Evolutionary conservation across 2,113 vertebrate genomes (phyloP), one percentile per base, ranked within the genome.

Genomic region (Lophotis ruficrista): DNA sequence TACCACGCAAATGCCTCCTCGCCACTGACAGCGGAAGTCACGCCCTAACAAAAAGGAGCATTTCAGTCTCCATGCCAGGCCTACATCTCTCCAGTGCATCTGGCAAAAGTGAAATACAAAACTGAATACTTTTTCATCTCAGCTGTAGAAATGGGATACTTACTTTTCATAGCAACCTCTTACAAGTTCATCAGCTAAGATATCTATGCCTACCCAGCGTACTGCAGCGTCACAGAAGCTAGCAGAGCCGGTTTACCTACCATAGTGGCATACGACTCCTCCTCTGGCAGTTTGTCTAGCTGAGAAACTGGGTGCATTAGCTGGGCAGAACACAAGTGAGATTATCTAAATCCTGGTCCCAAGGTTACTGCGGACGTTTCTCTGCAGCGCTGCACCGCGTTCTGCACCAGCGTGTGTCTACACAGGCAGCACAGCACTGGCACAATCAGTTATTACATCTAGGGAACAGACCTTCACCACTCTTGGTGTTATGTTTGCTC

Each of bases 1-100:
- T 1, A 70, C 12, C 58, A 58, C 1, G 0, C 51, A 66, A 66
- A 86, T 0, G 14, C 28, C 75, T 88, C 0, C 75, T 88, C 0
- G 0, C 7, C 33, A 16, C 33, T 12, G 50, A 33, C 20, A 33
- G 31, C 4, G 6, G 45, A 72, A 90, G 58, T 53, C 53, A 76
- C 60, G 31, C 50, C n/a, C 24, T 35, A 68, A 68, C 16, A 64
- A 76, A 81, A 83, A 65, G 10, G 20, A 79, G 14, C 28, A 54
- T 54, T 94, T 82, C 58, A 58, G 58, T 5, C 31, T 62, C 47
- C 25, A 1, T 2, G 35, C 30, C 58, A 58, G 31, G 18, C 38
- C 37, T 35, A 4, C 14, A n/a, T 24, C 54, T 41, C 65, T 57
- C 48, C 27, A 9, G 14, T 24, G 21, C 22, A 35, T 33, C 23